Percentiles rank a stretch among this genome's conserved stretches.
These are phyloP conservation scores for Nanger granti DNA, from an alignment of 2,113 vertebrate genomes.

Conservation along the genomic window DNA sequence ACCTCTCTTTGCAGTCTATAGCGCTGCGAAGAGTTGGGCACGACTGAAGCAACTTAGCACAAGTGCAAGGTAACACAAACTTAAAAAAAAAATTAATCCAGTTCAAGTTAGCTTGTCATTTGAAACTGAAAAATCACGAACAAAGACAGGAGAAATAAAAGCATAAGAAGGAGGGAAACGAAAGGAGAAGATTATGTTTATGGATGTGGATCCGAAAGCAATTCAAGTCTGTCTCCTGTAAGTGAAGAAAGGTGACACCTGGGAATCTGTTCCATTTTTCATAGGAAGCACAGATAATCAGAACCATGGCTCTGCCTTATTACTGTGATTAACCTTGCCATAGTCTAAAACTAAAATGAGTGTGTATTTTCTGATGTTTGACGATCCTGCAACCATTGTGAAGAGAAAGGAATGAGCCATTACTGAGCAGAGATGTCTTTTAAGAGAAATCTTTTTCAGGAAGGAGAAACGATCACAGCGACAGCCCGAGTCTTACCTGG, in stretches of 20 bases:
- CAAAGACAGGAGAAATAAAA: not conserved
- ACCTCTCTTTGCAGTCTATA: not conserved
- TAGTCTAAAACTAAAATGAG: slow-evolving; percentile 35
- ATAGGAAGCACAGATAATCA: not conserved
- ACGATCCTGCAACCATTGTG: not conserved
- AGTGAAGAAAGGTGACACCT: not conserved
- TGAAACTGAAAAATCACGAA: not conserved
- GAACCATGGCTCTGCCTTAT: slow-evolving; percentile 25
- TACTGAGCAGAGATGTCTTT: not conserved
- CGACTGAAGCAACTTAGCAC: not conserved
- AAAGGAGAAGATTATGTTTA: not conserved
- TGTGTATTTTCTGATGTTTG: not conserved
- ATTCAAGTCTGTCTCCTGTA: not conserved
- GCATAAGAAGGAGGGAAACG: not conserved
- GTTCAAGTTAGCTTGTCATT: not conserved
- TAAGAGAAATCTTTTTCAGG: not conserved
- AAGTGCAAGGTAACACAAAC: not conserved
- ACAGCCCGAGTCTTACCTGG: slow-evolving; percentile 82
- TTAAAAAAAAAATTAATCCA: not conserved
- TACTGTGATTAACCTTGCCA: slow-evolving; percentile 26
- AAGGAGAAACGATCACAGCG: not conserved
- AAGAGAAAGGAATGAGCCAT: not conserved
- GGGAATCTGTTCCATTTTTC: not conserved
- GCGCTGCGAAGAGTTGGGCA: not conserved
- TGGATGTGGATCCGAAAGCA: not conserved